phyloP scores from a whole-genome alignment of 2,113 vertebrate species.

The Rhizomys pruinosus region DNA sequence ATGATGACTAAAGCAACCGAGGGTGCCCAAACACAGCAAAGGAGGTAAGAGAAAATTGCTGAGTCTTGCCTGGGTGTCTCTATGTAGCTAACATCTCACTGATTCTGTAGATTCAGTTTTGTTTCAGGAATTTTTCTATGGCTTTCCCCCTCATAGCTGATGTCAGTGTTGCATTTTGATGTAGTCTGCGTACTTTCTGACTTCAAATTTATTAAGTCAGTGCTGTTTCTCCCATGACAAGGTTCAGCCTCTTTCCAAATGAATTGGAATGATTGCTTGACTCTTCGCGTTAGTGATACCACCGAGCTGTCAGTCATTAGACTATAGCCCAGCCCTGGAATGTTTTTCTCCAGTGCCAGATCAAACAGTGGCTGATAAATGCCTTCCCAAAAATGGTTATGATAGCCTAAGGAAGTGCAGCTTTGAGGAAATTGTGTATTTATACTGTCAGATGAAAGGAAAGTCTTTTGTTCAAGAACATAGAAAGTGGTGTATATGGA shows the following conservation, averaged over 20 bases:
- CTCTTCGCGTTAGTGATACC: background rate
- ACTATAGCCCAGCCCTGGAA: background rate
- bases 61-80: conserved; percentile 24
- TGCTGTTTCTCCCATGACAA: background rate
- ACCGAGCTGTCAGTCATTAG: background rate
- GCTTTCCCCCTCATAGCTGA: background rate
- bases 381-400: conserved; percentile 48
- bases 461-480: conserved; percentile 55
- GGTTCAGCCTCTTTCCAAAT: conserved; percentile 7
- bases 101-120: background rate
- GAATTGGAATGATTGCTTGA: background rate
- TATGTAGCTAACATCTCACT: background rate
- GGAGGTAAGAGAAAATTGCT: background rate
- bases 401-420: conserved; percentile 19
- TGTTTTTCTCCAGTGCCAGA: conserved; percentile 35
- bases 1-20: background rate
- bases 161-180: background rate
- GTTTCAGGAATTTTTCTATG: background rate
- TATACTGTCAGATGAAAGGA: conserved; percentile 56
- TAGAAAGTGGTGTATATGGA: background rate
- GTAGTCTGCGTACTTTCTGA: background rate
- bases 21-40: background rate
- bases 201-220: background rate
- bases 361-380: conserved; percentile 67
- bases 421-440: background rate